phyloP scores from a whole-genome alignment of 2,797 vertebrate genomes.

The Callimico goeldii region DNA sequence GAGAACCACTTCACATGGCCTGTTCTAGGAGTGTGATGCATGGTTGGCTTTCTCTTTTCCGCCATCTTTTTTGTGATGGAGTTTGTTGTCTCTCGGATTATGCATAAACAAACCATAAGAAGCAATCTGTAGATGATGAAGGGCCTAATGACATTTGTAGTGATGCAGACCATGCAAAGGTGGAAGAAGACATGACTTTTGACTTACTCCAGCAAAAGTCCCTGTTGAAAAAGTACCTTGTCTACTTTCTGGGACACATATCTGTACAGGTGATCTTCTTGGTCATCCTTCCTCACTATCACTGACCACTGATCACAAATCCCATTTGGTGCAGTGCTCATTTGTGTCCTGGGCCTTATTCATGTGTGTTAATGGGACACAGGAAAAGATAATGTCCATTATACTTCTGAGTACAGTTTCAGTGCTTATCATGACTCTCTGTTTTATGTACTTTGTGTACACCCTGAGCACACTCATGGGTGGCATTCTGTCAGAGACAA shows the following conservation, averaged over 20 bases:
- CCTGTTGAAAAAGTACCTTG: slow-evolving; percentile 65
- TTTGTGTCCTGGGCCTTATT: slow-evolving; percentile 36
- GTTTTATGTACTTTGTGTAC: slow-evolving; percentile 38
- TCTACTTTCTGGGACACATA: slow-evolving; percentile 65
- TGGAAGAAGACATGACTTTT: slow-evolving; percentile 1
- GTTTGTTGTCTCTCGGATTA: slow-evolving; percentile 52
- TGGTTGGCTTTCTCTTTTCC: slow-evolving; percentile 24
- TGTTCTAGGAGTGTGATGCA: neutral
- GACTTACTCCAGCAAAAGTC: slow-evolving; percentile 65
- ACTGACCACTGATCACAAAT: slow-evolving; percentile 63
- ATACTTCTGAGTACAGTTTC: slow-evolving; percentile 48
- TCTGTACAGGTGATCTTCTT: slow-evolving; percentile 43
- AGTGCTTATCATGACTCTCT: slow-evolving; percentile 1
- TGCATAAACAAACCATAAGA: neutral
- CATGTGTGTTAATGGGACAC: slow-evolving; percentile 16
- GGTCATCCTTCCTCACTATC: slow-evolving; percentile 58
- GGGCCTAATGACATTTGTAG: neutral
- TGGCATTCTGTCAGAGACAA: neutral
- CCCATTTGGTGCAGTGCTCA: neutral
- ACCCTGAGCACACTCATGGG: neutral
- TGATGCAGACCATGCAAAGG: neutral
- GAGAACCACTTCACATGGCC: neutral
- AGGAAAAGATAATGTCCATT: slow-evolving; percentile 19
- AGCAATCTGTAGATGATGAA: neutral
- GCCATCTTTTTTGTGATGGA: slow-evolving; percentile 25